Evolutionary conservation across 2,797 vertebrate species (phyloP).

Genomic region (Alcedo quadribrachys): DNA sequence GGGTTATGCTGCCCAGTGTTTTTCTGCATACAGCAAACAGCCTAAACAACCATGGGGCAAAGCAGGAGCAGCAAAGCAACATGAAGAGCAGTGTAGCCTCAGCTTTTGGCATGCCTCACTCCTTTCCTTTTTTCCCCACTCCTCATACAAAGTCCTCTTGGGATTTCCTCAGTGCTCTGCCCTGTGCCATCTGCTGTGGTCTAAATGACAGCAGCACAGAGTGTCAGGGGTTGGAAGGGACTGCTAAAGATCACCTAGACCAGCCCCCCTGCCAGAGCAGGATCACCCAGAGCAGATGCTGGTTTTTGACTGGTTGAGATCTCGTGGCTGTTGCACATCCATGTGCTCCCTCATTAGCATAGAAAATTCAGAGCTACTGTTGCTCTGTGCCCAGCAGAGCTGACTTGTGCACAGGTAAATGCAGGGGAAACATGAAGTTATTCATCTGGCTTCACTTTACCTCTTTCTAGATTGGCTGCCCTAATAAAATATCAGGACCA

Average conservation of each 20-base stretch:
- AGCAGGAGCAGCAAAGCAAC: fast-evolving
- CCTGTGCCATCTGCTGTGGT: not conserved
- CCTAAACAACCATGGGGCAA: not conserved
- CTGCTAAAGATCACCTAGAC: too few relatives aligned
- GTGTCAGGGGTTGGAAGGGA: too few relatives aligned
- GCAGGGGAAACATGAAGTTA: not conserved
- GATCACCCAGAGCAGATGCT: not conserved
- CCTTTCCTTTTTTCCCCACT: not conserved
- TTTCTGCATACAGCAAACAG: not conserved
- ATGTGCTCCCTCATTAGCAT: not conserved
- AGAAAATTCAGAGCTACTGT: not conserved
- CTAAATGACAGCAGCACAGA: not conserved
- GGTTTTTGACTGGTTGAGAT: not conserved
- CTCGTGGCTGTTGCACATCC: not conserved
- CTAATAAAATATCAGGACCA: not conserved
- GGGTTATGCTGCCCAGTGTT: fast-evolving
- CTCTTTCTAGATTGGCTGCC: not conserved
- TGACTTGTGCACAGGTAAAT: not conserved
- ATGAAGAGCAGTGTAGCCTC: not conserved
- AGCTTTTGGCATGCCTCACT: not conserved
- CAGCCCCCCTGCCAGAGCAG: too few relatives aligned
- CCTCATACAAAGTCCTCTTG: fast-evolving
- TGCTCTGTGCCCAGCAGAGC: not conserved
- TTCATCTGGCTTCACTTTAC: not conserved
- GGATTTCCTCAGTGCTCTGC: not conserved